Conservation (phyloP, 1,140 invertebrate species). For the Lepidurus packardi region DNA sequence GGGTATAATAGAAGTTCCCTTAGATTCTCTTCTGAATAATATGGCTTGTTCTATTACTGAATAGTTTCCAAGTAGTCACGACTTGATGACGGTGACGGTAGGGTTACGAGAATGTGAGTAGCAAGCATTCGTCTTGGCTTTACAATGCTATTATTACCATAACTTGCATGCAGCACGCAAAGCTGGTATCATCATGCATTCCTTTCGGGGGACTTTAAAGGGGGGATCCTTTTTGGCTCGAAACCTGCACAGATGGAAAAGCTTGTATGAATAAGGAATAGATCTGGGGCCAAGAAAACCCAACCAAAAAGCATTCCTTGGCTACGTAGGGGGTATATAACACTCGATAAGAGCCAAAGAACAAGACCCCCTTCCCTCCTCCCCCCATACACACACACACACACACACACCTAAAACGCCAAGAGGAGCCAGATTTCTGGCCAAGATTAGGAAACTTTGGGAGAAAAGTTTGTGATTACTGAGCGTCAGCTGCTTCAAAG, state of each 20-base stretch:
- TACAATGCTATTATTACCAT: slow-evolving; percentile 22
- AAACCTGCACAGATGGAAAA: background rate
- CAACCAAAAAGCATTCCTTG: background rate
- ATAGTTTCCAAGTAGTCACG: background rate
- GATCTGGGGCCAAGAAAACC: background rate
- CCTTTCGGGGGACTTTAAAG: background rate
- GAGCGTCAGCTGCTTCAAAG: slow-evolving; percentile 17
- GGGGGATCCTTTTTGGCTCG: background rate
- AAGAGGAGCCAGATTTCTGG: slow-evolving; percentile 18
- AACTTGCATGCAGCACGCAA: slow-evolving; percentile 21
- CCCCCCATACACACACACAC: background rate
- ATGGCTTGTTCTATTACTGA: background rate
- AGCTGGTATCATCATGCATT: background rate
- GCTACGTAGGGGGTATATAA: slow-evolving; percentile 16
- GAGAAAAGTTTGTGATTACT: slow-evolving; percentile 9
- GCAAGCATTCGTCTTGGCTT: slow-evolving; percentile 21
- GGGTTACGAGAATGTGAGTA: slow-evolving; percentile 7
- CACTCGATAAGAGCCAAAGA: background rate
- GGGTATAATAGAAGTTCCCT: background rate
- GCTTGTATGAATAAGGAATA: background rate
- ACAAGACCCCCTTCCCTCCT: background rate
- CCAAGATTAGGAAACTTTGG: slow-evolving; percentile 9
- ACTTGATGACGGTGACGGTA: slow-evolving; percentile 18
- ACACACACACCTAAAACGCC: background rate
- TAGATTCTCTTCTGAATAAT: background rate